Evolutionary conservation across 2,888 invertebrate genomes (phyloP), one percentile per base, ranked within the genome.

Genomic region (Sympetrum striolatum): DNA sequence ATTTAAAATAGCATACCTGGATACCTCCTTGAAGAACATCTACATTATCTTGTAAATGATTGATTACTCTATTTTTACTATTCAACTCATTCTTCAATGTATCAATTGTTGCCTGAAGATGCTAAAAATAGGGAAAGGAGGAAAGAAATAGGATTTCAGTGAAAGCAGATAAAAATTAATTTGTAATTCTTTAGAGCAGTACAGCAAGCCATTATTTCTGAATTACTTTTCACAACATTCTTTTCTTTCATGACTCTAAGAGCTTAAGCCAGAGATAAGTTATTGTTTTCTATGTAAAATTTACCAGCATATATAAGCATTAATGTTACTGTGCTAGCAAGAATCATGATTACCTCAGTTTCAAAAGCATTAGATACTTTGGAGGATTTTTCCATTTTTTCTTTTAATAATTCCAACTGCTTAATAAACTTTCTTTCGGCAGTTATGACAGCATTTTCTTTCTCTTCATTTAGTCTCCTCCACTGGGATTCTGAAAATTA

Each of bases 401-500:
- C 94, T 92, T 94, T 94, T 80, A 94, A 92, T 53, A 93, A 93
- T 92, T 94, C 94, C 91, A 94, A 93, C 92, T 94, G 94, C 0
- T 95, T 94, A 15, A 95, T 93, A 92, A 96, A 96, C 92, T 96
- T 96, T 90, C 95, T 94, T 94, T 96, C 96, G 93, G 96, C 95
- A 81, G 95, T 93, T 90, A 95, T 93, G 18, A 96, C 94, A 80
- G 96, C 96, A 92, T 94, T 95, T 92, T 95, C 95, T 92, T 96
- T 96, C 93, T 96, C 96, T 90, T 94, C 93, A 93, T 95, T 95
- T 91, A 96, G 95, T 92, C 95, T 95, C 91, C 96, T 95, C 96
- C 96, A 96, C 93, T 96, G 96, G 6, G 95, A 94, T 92, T 96
- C 96, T 96, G 93, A 64, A 91, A 79, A 79, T 22, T 31, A 79